These are phyloP conservation scores for Tricholaema leucomelas DNA, from an alignment of 2,113 vertebrate species.

Conservation along the genomic window DNA sequence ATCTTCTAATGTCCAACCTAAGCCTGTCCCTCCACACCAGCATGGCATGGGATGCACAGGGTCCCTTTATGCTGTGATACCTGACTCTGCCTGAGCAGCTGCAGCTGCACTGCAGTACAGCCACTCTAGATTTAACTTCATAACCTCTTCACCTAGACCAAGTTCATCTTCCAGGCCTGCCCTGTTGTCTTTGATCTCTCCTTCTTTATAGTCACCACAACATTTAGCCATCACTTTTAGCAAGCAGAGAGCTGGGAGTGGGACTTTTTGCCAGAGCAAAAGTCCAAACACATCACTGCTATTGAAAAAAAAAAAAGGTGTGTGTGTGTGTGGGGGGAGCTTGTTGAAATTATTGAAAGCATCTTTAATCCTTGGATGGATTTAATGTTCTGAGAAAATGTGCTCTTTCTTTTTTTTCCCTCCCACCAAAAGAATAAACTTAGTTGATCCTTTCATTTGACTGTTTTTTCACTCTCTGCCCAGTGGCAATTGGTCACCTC, in stretches of 20 bases:
- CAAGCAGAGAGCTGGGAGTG: neutral
- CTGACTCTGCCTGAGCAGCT: neutral
- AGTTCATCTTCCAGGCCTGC: neutral
- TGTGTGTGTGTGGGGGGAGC: too few species aligned
- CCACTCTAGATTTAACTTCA: too few species aligned
- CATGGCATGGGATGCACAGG: neutral
- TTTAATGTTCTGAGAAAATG: slow-evolving; percentile 20
- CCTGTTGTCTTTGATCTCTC: neutral
- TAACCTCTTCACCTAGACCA: neutral
- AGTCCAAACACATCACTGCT: neutral
- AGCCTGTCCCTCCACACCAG: too few species aligned
- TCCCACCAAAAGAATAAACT: slow-evolving; percentile 20
- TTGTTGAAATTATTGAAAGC: slow-evolving; percentile 1
- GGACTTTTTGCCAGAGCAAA: neutral
- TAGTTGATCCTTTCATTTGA: slow-evolving; percentile 50
- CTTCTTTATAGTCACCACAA: neutral
- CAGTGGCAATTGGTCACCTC: slow-evolving; percentile 38
- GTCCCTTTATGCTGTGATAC: neutral
- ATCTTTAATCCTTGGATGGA: slow-evolving; percentile 9
- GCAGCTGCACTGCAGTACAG: neutral
- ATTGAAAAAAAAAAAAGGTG: too few species aligned
- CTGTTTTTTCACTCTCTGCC: neutral
- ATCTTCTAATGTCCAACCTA: too few species aligned
- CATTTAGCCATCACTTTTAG: neutral
- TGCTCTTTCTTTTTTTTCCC: neutral